Evolutionary conservation across 2,888 invertebrate genomes (phyloP), one percentile per base, ranked within the genome.

Genomic region (Empis livida): DNA sequence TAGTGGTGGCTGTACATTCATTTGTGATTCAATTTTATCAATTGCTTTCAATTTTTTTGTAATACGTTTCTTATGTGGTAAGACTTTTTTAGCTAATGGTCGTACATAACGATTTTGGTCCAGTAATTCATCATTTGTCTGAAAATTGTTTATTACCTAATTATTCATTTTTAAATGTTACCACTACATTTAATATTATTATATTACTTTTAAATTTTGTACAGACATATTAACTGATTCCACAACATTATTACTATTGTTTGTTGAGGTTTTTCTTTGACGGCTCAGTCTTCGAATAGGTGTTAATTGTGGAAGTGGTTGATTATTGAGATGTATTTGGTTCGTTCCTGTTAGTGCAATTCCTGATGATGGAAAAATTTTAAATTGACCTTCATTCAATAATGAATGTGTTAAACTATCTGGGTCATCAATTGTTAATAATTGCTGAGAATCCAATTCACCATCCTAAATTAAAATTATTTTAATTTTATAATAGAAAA

Each of bases 11-110:
- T 42, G 46, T 17, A 56, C 0, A 41, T n/a, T 5, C 11, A 10
- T 6, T 16, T 42, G 6, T 37, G 32, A 10, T 43, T 47, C 45
- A 16, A 31, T 17, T n/a, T 59, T 59, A 16, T 56, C 47, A 43
- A 56, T 59, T 53, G 71, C 75, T 57, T 80, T 80, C 16, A 89
- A 68, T 58, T 87, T 89, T 48, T 80, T 73, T 0, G 89, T 83
- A 54, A 90, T 88, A 48, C 90, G 73, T 63, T 91, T 91, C 64
- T 90, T 90, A 62, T 90, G 90, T 1, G 90, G 90, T 48, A 90
- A 67, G 53, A 83, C 83, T 64, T 84, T 81, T 54, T 80, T 80
- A 47, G 65, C 58, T 41, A 53, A 44, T 8, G 50, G 48, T 4
- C 51, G 49, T 10, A 50, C 41, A 2, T 32, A 40, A 11, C 40